Evolutionary conservation across 2,888 invertebrate species (phyloP).

Genomic region (Minunthozetes semirufus): DNA sequence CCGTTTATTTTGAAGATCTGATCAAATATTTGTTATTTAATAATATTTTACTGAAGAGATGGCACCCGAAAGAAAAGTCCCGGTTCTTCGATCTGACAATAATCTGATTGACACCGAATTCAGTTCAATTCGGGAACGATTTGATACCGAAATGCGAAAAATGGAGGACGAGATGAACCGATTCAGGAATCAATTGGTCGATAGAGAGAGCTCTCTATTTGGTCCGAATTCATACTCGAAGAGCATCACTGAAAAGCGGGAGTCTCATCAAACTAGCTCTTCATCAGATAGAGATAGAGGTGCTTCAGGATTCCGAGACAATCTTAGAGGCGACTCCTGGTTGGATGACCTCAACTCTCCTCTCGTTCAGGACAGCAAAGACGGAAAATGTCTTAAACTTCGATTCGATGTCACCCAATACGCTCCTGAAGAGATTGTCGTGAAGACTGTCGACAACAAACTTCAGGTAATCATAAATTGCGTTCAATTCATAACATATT

Average conservation of each 20-base stretch:
- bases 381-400: conserved; percentile 85
- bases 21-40: neutral
- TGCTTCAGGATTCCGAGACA: conserved; percentile 34
- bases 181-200: conserved; percentile 85
- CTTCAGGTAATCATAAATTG: conserved; percentile 51
- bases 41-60: conserved; percentile 35
- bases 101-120: conserved; percentile 94
- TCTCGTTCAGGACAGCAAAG: conserved; percentile 85
- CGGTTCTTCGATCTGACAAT: conserved; percentile 86
- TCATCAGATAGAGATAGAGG: neutral
- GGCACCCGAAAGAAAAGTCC: conserved; percentile 49
- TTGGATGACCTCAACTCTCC: conserved; percentile 81
- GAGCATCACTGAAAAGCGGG: conserved; percentile 36
- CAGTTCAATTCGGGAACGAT: conserved; percentile 87
- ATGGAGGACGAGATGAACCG: conserved; percentile 98
- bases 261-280: conserved; percentile 57
- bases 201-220: conserved; percentile 82
- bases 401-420: conserved; percentile 97
- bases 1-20: neutral
- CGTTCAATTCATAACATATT: neutral
- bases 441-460: conserved; percentile 97
- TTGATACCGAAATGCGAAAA: conserved; percentile 93
- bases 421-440: conserved; percentile 89
- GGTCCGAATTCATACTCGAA: conserved; percentile 35
- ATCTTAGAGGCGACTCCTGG: conserved; percentile 61